These are phyloP conservation scores for Thera britannica DNA, from an alignment of 2,888 invertebrate genomes.

Conservation along the genomic window DNA sequence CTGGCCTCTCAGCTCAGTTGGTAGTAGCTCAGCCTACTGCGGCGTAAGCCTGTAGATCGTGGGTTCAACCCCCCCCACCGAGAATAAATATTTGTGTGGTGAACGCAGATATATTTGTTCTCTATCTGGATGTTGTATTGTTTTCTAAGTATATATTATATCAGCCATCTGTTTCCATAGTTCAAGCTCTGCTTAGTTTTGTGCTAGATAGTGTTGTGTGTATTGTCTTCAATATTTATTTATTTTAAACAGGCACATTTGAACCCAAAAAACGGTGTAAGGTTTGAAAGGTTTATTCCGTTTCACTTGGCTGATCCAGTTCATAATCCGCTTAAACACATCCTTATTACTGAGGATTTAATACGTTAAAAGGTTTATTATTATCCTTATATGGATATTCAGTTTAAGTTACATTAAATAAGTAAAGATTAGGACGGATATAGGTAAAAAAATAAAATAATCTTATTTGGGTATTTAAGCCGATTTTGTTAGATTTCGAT, in stretches of 20 bases:
- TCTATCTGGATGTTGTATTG: too few species aligned
- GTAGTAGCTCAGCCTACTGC: too few species aligned
- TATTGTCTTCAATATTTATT: neutral
- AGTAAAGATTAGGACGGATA: conserved; percentile 1
- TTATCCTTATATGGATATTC: conserved; percentile 3
- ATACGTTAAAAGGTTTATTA: conserved; percentile 7
- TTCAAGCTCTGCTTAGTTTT: too few species aligned
- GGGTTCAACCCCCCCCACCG: too few species aligned
- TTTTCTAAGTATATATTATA: too few species aligned
- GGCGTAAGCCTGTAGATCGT: too few species aligned
- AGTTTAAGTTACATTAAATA: conserved; percentile 14
- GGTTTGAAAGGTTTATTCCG: conserved; percentile 1
- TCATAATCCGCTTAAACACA: conserved; percentile 11
- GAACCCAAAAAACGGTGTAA: neutral
- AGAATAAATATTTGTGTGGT: too few species aligned
- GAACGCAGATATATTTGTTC: too few species aligned
- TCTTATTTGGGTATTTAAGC: conserved; percentile 8
- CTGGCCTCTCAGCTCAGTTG: too few species aligned
- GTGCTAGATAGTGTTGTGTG: too few species aligned
- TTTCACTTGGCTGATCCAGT: conserved; percentile 10
- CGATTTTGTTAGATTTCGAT: neutral
- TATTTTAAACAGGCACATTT: neutral
- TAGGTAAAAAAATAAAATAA: conserved; percentile 9
- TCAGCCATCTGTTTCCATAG: too few species aligned
- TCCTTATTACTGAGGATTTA: conserved; percentile 16